Percentiles rank a stretch among this genome's conserved stretches.
Conservation (phyloP, 2,797 vertebrate genomes). For the Myotis planiceps region DNA sequence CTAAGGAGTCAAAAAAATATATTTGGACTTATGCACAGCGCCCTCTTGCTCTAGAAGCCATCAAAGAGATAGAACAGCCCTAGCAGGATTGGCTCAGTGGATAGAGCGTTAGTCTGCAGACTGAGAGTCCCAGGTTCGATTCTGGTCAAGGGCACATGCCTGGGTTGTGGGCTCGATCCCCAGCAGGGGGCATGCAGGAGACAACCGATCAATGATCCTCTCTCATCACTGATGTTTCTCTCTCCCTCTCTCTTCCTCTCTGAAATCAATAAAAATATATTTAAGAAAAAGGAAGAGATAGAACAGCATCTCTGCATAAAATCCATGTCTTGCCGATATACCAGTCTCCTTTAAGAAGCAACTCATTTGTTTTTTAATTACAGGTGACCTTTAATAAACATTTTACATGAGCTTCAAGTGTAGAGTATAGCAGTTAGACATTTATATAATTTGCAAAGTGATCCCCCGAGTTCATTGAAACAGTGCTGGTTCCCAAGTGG, state of each 20-base stretch:
- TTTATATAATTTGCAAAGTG: neutral
- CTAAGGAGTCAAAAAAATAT: slow-evolving; percentile 7
- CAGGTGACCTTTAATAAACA: neutral
- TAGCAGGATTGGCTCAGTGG: too few relatives aligned
- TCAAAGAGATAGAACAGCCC: neutral
- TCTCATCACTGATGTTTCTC: too few relatives aligned
- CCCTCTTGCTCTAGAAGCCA: neutral
- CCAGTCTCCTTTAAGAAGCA: neutral
- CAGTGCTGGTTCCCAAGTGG: neutral
- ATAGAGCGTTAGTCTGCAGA: too few relatives aligned
- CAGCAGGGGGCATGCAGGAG: too few relatives aligned
- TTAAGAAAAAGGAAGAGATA: too few relatives aligned
- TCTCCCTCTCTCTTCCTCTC: too few relatives aligned
- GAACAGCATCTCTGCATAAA: neutral
- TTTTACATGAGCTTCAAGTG: neutral
- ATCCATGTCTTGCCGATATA: neutral
- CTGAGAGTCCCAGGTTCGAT: too few relatives aligned
- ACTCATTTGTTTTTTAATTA: neutral
- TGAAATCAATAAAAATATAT: too few relatives aligned
- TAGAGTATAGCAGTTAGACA: neutral
- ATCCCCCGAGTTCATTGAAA: neutral
- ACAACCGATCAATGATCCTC: too few relatives aligned
- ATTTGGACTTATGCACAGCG: slow-evolving; percentile 37
- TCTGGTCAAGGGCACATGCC: too few relatives aligned
- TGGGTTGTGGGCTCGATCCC: too few relatives aligned